Evolutionary conservation across 1,140 invertebrate genomes (phyloP), one percentile per base, ranked within the genome.

Genomic region (Drosophila pseudoobscura): DNA sequence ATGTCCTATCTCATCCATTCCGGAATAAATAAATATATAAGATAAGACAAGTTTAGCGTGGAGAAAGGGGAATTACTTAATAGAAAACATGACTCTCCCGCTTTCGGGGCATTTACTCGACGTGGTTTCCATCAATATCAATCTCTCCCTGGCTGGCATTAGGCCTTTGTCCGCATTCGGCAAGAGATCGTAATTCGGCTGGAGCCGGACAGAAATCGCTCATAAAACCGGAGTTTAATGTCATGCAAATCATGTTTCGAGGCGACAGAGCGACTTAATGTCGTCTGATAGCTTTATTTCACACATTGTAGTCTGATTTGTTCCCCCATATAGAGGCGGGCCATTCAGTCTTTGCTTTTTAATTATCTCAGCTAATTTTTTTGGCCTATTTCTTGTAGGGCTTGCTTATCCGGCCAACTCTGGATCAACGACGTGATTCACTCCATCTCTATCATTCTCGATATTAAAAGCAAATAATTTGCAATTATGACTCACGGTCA

Each of bases 261-360:
- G 83, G 83, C 83, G 83, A 83, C 83, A 79, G 51, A 66, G 46
- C 69, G 83, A 69, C 80, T 88, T 87, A 87, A 65, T 79, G 66
- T 58, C 82, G 78, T 66, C 83, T 88, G 71, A 88, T 87, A 63
- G 83, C 78, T 87, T 87, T 82, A 87, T 87, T 75, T 65, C 58
- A 80, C 51, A 68, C 52, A 56, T 62, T 50, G 43, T 11, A 35
- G 47, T 17, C 61, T 29, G 54, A 56, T 31, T 69, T 47, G 61
- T 68, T 17, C 4, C 29, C 50, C 50, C 62, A 49, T 66, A 68
- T 35, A 39, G 61, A 13, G 24, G 0, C 9, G 57, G 50, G 4
- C 24, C 24, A 24, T 24, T 24, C 24, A 31, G 7, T 2, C 29
- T 45, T 76, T 65, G 76, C 55, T 61, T 73, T 69, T 69, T 80